Base-by-base conservation (phyloP, 2,888 invertebrate species). In the Pteria penguin region DNA sequence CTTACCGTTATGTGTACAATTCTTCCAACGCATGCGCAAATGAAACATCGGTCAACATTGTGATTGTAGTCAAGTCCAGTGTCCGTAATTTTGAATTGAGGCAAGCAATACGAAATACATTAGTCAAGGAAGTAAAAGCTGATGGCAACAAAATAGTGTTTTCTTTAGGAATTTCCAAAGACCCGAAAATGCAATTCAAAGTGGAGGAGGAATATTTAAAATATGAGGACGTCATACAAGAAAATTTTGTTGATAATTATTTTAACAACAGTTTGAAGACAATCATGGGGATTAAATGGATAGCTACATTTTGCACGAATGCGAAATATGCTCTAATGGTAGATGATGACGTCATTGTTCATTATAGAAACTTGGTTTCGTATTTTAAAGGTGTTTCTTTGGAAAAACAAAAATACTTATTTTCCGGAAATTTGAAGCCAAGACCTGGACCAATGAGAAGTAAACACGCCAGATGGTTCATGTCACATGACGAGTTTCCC, bases 241-340 rank as follows among this genome's bases (percentile, higher is more conserved):
- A 68, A 8, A 65, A 69, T 45, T 76, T 76, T 26, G 24, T 65
- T 0, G 76, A 76, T 45, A 68, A 36, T 14, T 73, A 72, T 58
- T 54, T 58, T n/a, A 72, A 76, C 27, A 61, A 72, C 29, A 72
- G 72, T 1, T 29, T 69, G 2, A 76, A 76, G 54, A 72, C 72
- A 14, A 69, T 76, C 14, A 69, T 73, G 72, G 72, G 58, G 1
- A 72, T 72, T 36, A 72, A 63, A 33, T 76, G 76, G 76, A 5
- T 76, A 1, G 57, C 72, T 36, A 22, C 3, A 2, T 63, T 36
- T 36, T 63, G 63, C 14, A 33, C 24, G 22, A 24, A 36, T 22
- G 63, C 63, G 3, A 33, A 26, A n/a, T 33, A 33, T 4, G 22
- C 33, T 31, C 33, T 63, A 26, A 33, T 63, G 22, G 63, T 63